Evolutionary conservation across 1,140 invertebrate genomes (phyloP).

Genomic region (Galendromus occidentalis): DNA sequence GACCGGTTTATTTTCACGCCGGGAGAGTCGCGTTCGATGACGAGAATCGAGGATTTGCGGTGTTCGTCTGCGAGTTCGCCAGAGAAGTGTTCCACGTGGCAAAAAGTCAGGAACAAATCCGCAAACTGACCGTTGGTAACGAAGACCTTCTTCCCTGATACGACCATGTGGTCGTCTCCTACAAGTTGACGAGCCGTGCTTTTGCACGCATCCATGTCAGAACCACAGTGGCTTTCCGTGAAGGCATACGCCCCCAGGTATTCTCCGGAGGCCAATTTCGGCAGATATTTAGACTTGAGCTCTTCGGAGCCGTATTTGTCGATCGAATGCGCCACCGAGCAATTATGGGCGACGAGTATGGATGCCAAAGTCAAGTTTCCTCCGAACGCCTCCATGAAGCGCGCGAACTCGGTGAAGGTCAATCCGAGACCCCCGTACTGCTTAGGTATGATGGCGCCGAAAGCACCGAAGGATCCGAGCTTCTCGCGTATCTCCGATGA

Average conservation of each 20-base stretch:
- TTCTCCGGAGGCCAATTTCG: conserved; percentile 32
- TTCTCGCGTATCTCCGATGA: conserved; percentile 30
- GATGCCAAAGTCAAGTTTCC: conserved; percentile 21
- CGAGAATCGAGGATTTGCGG: no score
- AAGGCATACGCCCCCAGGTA: conserved; percentile 36
- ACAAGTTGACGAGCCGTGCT: background rate
- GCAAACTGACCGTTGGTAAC: conserved; percentile 85
- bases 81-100: no score
- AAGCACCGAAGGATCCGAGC: conserved; percentile 35
- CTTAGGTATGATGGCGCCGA: conserved; percentile 33
- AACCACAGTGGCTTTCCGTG: conserved; percentile 38
- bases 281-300: conserved; percentile 39
- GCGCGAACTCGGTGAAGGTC: conserved; percentile 35
- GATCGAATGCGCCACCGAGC: conserved; percentile 33
- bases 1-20: background rate
- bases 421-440: conserved; percentile 25
- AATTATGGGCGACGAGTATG: conserved; percentile 14
- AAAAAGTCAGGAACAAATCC: conserved; percentile 48
- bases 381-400: conserved; percentile 35
- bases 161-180: conserved; percentile 29
- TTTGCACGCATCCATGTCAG: conserved; percentile 30
- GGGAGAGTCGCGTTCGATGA: background rate
- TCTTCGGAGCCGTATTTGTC: conserved; percentile 32
- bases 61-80: no score
- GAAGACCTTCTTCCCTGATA: conserved; percentile 40